phyloP scores from a whole-genome alignment of 2,888 invertebrate species.

The Chloroclysta siterata region DNA sequence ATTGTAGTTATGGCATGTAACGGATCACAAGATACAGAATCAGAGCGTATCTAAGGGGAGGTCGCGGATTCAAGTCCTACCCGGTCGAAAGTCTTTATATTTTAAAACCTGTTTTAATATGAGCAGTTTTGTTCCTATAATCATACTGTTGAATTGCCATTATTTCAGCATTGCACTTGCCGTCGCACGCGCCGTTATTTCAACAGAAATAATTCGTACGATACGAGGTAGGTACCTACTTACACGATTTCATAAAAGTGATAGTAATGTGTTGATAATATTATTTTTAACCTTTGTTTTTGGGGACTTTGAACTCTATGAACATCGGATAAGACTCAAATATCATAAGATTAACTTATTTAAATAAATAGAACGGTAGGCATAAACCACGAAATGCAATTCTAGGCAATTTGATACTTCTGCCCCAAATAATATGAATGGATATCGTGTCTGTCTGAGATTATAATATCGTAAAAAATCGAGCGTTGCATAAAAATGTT shows the following conservation, averaged over 20 bases:
- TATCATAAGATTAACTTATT: background rate
- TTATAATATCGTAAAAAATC: background rate
- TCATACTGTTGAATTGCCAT: background rate
- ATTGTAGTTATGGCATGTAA: too few relatives aligned
- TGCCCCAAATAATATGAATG: slow-evolving; percentile 7
- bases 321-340: background rate
- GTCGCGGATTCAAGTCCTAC: background rate
- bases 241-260: slow-evolving; percentile 1
- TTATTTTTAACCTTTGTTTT: background rate
- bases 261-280: background rate
- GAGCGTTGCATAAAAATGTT: slow-evolving; percentile 7
- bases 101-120: background rate
- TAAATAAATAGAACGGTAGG: background rate
- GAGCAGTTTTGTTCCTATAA: background rate
- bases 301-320: background rate
- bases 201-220: slow-evolving; percentile 8
- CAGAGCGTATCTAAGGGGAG: background rate
- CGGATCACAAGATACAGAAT: too few relatives aligned
- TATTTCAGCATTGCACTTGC: background rate
- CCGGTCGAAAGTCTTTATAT: background rate
- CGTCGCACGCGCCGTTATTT: slow-evolving; percentile 6
- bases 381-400: slow-evolving; percentile 6
- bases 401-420: background rate
- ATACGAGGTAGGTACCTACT: background rate
- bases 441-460: slow-evolving; percentile 3